Percentiles rank a stretch among this genome's conserved stretches.
phyloP scores from a whole-genome alignment of 2,797 vertebrate species.

The Pterois miles region DNA sequence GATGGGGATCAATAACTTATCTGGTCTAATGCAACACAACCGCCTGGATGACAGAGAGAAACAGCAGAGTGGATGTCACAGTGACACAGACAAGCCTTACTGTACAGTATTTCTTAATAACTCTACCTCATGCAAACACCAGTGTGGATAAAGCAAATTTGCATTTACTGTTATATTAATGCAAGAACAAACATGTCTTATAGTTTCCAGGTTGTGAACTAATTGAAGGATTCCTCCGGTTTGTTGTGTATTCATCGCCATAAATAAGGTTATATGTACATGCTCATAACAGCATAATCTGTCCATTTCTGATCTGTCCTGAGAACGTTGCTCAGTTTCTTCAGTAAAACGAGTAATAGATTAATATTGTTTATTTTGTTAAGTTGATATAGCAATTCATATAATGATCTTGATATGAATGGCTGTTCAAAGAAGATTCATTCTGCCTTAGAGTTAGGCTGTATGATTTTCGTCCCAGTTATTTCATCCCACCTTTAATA shows the following conservation, averaged over 20 bases:
- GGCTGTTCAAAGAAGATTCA: background rate
- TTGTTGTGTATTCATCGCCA: background rate
- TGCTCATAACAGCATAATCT: background rate
- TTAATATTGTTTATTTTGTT: background rate
- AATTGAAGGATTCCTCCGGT: background rate
- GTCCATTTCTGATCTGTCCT: background rate
- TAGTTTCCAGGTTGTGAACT: background rate
- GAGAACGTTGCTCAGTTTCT: background rate
- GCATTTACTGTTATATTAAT: background rate
- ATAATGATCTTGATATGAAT: background rate
- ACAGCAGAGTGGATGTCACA: background rate
- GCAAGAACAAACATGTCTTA: background rate
- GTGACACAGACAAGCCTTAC: background rate
- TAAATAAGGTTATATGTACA: background rate
- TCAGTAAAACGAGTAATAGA: background rate
- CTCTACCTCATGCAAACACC: background rate
- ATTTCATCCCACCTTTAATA: background rate
- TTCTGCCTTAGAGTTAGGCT: background rate
- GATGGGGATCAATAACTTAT: conserved; percentile 61
- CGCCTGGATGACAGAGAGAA: background rate
- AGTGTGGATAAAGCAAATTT: too few species aligned
- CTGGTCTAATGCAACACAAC: conserved; percentile 46
- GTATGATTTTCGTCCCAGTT: background rate
- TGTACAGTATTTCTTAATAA: background rate
- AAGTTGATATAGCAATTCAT: background rate